Percentiles rank a stretch among this genome's conserved stretches.
Evolutionary conservation across 2,888 invertebrate species (phyloP).

Genomic region (Melinaea menophilus): DNA sequence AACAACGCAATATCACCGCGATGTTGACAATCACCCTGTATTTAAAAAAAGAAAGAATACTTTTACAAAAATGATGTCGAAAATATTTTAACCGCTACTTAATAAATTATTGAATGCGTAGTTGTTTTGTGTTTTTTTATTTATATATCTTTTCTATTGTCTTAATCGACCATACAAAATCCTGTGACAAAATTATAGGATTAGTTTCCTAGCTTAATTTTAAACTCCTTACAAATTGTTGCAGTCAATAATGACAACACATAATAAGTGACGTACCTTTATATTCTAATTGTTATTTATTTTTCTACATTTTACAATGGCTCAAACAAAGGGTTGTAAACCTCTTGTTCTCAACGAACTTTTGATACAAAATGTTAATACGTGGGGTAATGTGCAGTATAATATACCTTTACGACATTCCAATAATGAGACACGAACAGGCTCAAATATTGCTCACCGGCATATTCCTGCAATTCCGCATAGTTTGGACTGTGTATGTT

Average conservation of each 20-base stretch:
- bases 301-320: constrained; percentile 41
- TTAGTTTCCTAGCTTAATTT: too few relatives aligned
- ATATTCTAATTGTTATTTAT: neutral
- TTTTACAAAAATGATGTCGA: constrained; percentile 38
- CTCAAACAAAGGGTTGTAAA: constrained; percentile 42
- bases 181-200: too few relatives aligned
- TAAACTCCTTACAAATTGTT: too few relatives aligned
- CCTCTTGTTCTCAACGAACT: constrained; percentile 55
- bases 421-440: constrained; percentile 62
- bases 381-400: constrained; percentile 72
- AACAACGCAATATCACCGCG: constrained; percentile 36
- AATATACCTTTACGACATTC: constrained; percentile 63
- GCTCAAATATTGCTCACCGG: constrained; percentile 55
- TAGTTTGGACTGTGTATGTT: constrained; percentile 65
- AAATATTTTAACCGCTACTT: constrained; percentile 33
- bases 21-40: constrained; percentile 40
- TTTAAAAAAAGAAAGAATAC: constrained; percentile 38
- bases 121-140: too few relatives aligned
- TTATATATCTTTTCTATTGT: too few relatives aligned
- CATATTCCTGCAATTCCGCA: constrained; percentile 65
- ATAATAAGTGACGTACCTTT: constrained; percentile 9
- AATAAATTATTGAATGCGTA: neutral
- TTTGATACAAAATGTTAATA: constrained; percentile 64
- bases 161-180: too few relatives aligned
- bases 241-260: neutral